Evolutionary conservation across 2,888 invertebrate species (phyloP), one percentile per base, ranked within the genome.

Genomic region (Drosophila putrida): DNA sequence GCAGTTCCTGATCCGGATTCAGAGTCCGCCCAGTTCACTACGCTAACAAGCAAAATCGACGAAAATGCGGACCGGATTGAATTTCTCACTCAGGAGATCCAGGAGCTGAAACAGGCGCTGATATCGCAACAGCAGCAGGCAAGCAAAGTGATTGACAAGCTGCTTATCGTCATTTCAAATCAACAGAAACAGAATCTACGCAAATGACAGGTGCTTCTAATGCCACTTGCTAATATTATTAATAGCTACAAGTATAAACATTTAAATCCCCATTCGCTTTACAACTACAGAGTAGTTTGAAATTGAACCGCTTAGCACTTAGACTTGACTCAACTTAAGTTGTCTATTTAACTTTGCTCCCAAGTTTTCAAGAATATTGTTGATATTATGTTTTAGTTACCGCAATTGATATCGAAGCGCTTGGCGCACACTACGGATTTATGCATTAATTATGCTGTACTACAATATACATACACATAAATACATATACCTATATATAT

Each of bases 1-100:
- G 92, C 93, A 65, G 93, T 94, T 70, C 94, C 94, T 62, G 94
- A 94, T 2, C 25, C 82, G 0, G 85, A 86, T 50, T 94, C 94
- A 53, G 94, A 94, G 1, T 92, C 94, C 0, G 94, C 94, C 4
- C 92, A 92, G 44, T 88, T 95, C 78, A 94, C 94, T 20, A 93
- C 94, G 69, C 82, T 96, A 46, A 95, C 95, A 66, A 94, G 93
- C 55, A 94, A 95, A 89, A 92, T 96, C 54, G 95, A 96, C 71
- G 95, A 95, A 85, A 95, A 95, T 66, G 94, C 94, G 1, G 95
- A 96, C 82, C 94, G 94, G 86, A 94, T 95, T 53, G 95, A 95
- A 60, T 93, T 94, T 82, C 92, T 96, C 77, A 94, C 95, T 47
- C 94, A 94, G 90, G 96, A 96, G 93, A 94, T 96, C 62, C 94